Percentiles rank a stretch among this genome's conserved stretches.
These are phyloP conservation scores for Cephus sareptanus DNA, from an alignment of 2,888 invertebrate species.

Conservation along the genomic window DNA sequence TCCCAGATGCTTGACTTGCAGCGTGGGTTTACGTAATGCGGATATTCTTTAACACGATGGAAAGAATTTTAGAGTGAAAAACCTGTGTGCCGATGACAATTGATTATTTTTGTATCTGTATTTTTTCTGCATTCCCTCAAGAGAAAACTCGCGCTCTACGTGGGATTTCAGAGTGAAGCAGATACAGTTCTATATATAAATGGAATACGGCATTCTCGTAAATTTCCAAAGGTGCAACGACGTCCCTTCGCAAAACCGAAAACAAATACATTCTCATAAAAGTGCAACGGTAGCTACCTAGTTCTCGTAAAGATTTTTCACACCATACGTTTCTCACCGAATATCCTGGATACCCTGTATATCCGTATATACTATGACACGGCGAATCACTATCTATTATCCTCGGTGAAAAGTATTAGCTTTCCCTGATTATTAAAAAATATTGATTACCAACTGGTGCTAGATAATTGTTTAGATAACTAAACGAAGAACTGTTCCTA, in stretches of 20 bases:
- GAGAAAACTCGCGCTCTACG: no score
- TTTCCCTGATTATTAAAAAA: neutral
- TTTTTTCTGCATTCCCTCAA: no score
- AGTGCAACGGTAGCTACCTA: neutral
- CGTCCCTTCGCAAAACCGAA: neutral
- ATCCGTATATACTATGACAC: neutral
- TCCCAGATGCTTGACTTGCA: no score
- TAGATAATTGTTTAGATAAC: neutral
- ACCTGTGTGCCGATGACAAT: no score
- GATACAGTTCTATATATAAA: neutral
- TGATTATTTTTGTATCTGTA: no score
- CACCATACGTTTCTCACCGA: neutral
- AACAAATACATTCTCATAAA: neutral
- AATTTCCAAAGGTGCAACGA: neutral
- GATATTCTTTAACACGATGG: no score
- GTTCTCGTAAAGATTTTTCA: neutral
- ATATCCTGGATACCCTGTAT: neutral
- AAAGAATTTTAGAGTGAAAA: no score
- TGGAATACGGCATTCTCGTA: neutral
- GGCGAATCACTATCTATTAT: neutral
- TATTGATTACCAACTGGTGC: neutral
- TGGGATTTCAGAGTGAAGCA: neutral
- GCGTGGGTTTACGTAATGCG: no score
- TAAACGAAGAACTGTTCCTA: neutral
- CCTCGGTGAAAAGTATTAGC: neutral